A percentile compares a stretch with the other conserved stretches of the same genome.
Evolutionary conservation across 64 coral and sea anemone species (phyloP).

Genomic region (Actinia tenebrosa): DNA sequence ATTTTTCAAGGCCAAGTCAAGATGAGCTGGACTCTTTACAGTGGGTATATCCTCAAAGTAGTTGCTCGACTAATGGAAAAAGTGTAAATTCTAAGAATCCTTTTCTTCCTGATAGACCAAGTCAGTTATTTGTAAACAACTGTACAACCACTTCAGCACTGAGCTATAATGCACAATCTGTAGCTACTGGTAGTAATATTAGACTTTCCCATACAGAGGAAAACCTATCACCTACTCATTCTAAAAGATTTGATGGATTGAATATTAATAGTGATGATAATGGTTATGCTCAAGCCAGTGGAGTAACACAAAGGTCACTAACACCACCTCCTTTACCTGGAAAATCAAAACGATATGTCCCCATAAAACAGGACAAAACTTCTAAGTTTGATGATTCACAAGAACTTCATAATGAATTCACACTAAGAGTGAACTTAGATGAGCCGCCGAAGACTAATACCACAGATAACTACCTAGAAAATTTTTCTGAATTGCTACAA

Average conservation of each 20-base stretch:
- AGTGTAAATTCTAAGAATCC: not conserved
- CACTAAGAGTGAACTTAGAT: slow-evolving; percentile 7
- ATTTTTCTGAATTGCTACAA: slow-evolving; percentile 7
- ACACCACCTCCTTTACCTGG: slow-evolving; percentile 14
- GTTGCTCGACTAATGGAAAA: not conserved
- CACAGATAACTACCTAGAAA: not conserved
- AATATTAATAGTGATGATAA: not conserved
- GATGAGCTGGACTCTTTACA: not conserved
- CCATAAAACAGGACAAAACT: not conserved
- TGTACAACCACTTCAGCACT: not conserved
- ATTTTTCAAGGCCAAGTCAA: not conserved
- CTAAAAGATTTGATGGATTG: not conserved
- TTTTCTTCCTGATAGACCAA: not conserved
- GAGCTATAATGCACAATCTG: not conserved
- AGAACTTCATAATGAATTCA: not conserved
- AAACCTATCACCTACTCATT: not conserved
- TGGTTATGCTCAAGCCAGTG: not conserved
- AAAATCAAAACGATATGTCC: not conserved
- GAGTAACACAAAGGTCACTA: not conserved
- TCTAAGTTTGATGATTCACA: not conserved
- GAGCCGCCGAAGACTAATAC: not conserved
- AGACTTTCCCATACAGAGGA: slow-evolving; percentile 4
- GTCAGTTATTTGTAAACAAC: not conserved
- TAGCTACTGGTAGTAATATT: not conserved
- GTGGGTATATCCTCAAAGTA: not conserved